A percentile compares a stretch with the other conserved stretches of the same genome.
phyloP scores from a whole-genome alignment of 2,113 vertebrate genomes.

The Rutilus rutilus region DNA sequence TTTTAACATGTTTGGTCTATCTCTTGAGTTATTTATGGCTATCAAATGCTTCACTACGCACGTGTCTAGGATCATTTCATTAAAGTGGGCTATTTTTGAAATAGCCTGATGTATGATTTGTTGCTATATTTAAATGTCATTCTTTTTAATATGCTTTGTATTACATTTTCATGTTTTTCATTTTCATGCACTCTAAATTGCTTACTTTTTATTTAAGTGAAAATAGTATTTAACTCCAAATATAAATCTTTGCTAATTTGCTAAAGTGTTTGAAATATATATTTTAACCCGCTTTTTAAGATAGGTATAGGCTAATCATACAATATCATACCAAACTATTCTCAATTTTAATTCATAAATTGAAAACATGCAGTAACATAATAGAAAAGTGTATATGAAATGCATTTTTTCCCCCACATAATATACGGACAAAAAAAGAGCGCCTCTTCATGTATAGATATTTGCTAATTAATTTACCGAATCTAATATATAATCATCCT shows the following conservation, averaged over 20 bases:
- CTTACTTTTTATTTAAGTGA: neutral
- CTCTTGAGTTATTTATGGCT: constrained; percentile 11
- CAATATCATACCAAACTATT: too few species aligned
- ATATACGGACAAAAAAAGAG: neutral
- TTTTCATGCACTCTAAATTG: neutral
- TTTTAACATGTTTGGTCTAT: neutral
- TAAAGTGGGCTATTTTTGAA: neutral
- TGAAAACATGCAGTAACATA: neutral
- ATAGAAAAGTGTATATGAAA: neutral
- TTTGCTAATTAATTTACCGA: neutral
- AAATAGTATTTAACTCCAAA: neutral
- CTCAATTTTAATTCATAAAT: neutral
- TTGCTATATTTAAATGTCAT: neutral
- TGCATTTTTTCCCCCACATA: too few species aligned
- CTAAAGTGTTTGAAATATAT: neutral
- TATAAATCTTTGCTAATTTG: too few species aligned
- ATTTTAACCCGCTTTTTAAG: neutral
- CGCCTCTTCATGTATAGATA: neutral
- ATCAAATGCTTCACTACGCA: neutral
- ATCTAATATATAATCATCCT: neutral
- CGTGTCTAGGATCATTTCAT: constrained; percentile 3
- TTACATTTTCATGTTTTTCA: neutral
- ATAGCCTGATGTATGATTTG: neutral
- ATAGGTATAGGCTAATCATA: neutral
- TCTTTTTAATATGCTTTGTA: neutral